Evolutionary conservation across 1,140 invertebrate genomes (phyloP).

Genomic region (Ceratosolen fusciceps): DNA sequence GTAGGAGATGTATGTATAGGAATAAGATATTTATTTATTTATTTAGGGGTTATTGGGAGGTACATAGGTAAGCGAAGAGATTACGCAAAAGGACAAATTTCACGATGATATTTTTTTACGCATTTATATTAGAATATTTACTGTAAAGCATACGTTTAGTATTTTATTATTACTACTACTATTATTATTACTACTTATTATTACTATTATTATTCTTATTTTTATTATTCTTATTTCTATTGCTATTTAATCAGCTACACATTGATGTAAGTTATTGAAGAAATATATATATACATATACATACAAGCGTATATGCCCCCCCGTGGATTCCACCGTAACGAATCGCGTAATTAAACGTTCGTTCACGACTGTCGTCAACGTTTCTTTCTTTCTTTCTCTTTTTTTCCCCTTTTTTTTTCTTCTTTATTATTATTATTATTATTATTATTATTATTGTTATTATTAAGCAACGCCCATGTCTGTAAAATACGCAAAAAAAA

Average conservation of each 20-base stretch:
- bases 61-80: background rate
- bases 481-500: conserved; percentile 7
- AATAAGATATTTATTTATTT: conserved; percentile 31
- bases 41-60: conserved; percentile 19
- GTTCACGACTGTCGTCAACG: background rate
- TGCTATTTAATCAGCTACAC: background rate
- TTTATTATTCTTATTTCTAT: conserved; percentile 4
- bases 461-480: conserved; percentile 26
- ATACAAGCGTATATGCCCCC: too few relatives aligned
- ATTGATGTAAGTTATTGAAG: conserved; percentile 15
- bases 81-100: conserved; percentile 17
- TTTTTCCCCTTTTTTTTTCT: too few relatives aligned
- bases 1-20: background rate
- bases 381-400: too few relatives aligned
- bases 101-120: conserved; percentile 37
- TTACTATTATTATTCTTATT: conserved; percentile 31
- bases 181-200: conserved; percentile 5
- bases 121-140: conserved; percentile 32
- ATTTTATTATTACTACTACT: conserved; percentile 37
- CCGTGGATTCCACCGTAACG: background rate
- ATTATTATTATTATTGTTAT: too few relatives aligned
- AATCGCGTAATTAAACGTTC: background rate
- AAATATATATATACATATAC: background rate
- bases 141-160: conserved; percentile 42
- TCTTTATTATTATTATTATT: too few relatives aligned